Evolutionary conservation across 1,140 invertebrate species (phyloP), one percentile per base, ranked within the genome.

Genomic region (Drosophila parabipectinata): DNA sequence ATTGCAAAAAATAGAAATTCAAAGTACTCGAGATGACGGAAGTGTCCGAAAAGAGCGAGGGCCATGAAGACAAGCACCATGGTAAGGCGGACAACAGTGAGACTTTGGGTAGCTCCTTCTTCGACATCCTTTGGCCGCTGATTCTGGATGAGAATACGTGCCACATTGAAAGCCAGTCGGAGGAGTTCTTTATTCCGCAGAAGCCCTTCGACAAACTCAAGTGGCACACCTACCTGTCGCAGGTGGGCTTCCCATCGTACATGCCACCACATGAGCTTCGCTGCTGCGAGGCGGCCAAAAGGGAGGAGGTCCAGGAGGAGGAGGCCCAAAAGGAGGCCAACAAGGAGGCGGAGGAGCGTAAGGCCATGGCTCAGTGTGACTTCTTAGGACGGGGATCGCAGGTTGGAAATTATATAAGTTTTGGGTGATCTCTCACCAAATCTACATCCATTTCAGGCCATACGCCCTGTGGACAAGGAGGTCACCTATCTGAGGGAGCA

Each of bases 71-170:
- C 18, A 74, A 34, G 34, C 18, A 53, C 15, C 14, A 12, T 47
- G 44, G 15, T 8, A 47, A 47, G 6, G 52, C n/a, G 3, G 1
- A n/a, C 18, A 18, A 37, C 47, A 24, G 28, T 3, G 8, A 7
- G n/a, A 60, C 52, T 0, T 14, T 90, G 56, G 64, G 55, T 9
- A 62, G 41, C 5, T 57, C 73, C 1, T 91, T 91, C 32, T 84
- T 87, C n/a, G 81, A 91, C 4, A 59, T 62, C 2, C 60, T 91
- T 4, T 91, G 90, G 90, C 90, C 90, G 0, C 50, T 78, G 14
- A 78, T 91, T 39, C 50, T 91, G 7, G 67, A 87, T 3, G 72
- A 90, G 5, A 91, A 91, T 60, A 37, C 48, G 7, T 91, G 89
- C 21, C 73, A 62, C 14, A 59, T 80, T 15, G 21, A 53, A 21